Evolutionary conservation across 2,888 invertebrate species (phyloP).

Genomic region (Meandrusa payeni): DNA sequence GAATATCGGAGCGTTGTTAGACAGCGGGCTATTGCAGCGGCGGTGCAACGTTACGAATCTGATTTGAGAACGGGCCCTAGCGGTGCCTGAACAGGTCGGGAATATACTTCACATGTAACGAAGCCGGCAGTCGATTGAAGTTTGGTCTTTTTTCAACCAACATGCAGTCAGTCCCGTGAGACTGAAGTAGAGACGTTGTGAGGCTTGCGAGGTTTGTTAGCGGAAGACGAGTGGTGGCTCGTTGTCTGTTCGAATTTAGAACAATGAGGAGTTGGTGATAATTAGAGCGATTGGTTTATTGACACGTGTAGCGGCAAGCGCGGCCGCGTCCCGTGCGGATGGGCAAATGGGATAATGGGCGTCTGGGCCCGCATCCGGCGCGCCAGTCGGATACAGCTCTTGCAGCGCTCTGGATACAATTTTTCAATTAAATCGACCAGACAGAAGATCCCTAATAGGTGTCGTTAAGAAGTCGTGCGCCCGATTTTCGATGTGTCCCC

Average conservation of each 20-base stretch:
- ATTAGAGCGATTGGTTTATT: slow-evolving; percentile 64
- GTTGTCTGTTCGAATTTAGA: no score
- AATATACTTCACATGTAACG: no score
- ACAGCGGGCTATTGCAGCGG: slow-evolving; percentile 35
- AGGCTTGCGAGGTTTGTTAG: no score
- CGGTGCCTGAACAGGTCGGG: slow-evolving; percentile 26
- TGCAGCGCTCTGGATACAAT: slow-evolving; percentile 78
- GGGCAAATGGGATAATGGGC: slow-evolving; percentile 79
- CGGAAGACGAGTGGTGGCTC: no score
- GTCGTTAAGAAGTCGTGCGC: slow-evolving; percentile 80
- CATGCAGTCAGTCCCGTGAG: no score
- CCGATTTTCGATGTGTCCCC: slow-evolving; percentile 77
- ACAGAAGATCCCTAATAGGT: slow-evolving; percentile 80
- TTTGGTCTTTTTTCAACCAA: no score
- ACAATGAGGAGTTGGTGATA: slow-evolving; percentile 44
- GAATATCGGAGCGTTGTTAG: slow-evolving; percentile 46
- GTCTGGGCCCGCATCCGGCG: slow-evolving; percentile 81
- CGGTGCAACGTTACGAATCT: slow-evolving; percentile 38
- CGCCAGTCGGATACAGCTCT: slow-evolving; percentile 76
- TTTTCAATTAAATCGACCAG: slow-evolving; percentile 80
- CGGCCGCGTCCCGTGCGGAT: slow-evolving; percentile 72
- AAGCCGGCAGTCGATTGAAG: no score
- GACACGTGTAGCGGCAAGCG: slow-evolving; percentile 52
- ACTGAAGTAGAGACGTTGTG: no score
- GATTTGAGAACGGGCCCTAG: slow-evolving; percentile 56